Conservation (phyloP, 2,113 vertebrate species). For the Pelecanoides urinatrix region DNA sequence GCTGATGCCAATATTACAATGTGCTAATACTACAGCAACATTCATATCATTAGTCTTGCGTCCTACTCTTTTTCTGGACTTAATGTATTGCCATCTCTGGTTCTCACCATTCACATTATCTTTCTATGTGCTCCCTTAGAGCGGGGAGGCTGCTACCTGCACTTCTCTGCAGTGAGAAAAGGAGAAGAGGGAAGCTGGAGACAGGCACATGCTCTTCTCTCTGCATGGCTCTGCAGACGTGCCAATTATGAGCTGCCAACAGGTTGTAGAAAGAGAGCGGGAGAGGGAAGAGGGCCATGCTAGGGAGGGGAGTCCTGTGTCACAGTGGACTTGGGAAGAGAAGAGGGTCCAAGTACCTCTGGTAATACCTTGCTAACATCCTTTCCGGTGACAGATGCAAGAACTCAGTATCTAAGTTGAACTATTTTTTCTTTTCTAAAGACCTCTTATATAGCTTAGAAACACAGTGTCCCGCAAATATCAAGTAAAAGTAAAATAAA, state of each 20-base stretch:
- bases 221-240: background rate
- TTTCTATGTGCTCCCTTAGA: background rate
- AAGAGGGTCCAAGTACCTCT: background rate
- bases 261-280: background rate
- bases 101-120: background rate
- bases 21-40: background rate
- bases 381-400: background rate
- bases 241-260: background rate
- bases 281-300: background rate
- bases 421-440: background rate
- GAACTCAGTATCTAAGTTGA: background rate
- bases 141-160: background rate
- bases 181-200: background rate
- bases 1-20: background rate
- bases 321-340: background rate
- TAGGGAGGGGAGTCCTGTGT: background rate
- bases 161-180: background rate
- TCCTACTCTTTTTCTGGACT: background rate
- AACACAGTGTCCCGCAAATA: background rate
- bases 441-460: background rate
- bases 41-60: background rate
- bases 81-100: background rate
- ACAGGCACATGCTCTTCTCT: background rate
- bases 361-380: background rate
- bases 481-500: constrained; percentile 35